Evolutionary conservation across 2,888 invertebrate species (phyloP).

Genomic region (Sericinus montela): DNA sequence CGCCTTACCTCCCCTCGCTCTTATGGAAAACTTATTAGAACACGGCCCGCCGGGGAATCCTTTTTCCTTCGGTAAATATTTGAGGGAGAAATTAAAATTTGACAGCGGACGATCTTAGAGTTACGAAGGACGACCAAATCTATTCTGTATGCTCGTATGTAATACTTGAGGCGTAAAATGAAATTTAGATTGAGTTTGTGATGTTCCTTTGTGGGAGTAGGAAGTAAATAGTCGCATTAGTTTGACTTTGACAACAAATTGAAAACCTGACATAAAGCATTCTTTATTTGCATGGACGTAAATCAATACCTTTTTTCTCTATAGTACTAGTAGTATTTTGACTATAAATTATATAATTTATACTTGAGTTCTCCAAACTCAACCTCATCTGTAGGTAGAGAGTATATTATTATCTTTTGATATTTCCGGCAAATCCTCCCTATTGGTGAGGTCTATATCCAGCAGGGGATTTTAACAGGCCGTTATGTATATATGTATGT

Average conservation of each 20-base stretch:
- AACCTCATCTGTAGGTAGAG: too few relatives aligned
- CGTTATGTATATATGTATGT: too few relatives aligned
- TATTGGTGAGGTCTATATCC: too few relatives aligned
- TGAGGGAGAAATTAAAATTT: constrained; percentile 80
- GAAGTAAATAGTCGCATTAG: constrained; percentile 21
- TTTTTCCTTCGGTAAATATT: constrained; percentile 79
- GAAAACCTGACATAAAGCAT: constrained; percentile 21
- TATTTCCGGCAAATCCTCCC: too few relatives aligned
- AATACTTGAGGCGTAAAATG: constrained; percentile 76
- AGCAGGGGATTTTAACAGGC: too few relatives aligned
- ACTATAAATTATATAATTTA: too few relatives aligned
- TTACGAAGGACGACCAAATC: constrained; percentile 60
- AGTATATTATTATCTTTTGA: too few relatives aligned
- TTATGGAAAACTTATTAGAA: constrained; percentile 80
- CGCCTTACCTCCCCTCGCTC: constrained; percentile 44
- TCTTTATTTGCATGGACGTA: too few relatives aligned
- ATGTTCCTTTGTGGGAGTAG: constrained; percentile 36
- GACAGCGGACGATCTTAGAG: constrained; percentile 68
- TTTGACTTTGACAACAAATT: constrained; percentile 15
- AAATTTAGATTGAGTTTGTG: constrained; percentile 76
- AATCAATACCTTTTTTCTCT: too few relatives aligned
- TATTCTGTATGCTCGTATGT: constrained; percentile 71
- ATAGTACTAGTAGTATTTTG: too few relatives aligned
- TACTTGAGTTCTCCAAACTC: too few relatives aligned
- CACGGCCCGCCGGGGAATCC: constrained; percentile 76